These are phyloP conservation scores for Theristicus caerulescens DNA, from an alignment of 2,113 vertebrate species.

Conservation along the genomic window DNA sequence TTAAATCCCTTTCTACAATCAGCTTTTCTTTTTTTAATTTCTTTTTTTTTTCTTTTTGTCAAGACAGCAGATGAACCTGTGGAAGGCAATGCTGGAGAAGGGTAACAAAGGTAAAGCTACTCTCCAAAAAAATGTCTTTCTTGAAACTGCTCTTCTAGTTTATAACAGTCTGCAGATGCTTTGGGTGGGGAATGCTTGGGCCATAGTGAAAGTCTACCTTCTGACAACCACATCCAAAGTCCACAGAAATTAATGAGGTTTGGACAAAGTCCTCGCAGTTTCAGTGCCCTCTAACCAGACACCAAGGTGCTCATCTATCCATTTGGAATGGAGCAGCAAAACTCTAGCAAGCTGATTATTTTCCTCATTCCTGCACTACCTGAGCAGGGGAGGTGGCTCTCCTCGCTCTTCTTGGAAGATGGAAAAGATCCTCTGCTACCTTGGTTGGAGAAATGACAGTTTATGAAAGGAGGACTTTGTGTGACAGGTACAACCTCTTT, in stretches of 20 bases:
- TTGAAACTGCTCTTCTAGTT: not conserved
- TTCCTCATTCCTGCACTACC: not conserved
- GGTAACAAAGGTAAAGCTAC: not conserved
- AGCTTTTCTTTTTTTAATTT: not conserved
- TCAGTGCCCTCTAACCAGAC: not conserved
- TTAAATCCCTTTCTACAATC: not conserved
- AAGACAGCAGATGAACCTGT: not conserved
- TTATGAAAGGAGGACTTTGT: not conserved
- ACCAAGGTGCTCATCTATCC: not conserved
- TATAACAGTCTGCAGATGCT: not conserved
- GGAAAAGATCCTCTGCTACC: not conserved
- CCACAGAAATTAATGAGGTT: not conserved
- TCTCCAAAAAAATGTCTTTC: not conserved
- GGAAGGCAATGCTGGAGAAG: not conserved
- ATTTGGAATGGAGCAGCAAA: not conserved
- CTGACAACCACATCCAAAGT: not conserved
- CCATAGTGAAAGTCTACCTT: not conserved
- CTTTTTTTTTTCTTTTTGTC: not conserved
- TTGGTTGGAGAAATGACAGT: not conserved
- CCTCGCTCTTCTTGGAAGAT: not conserved
- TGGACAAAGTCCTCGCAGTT: rapidly evolving
- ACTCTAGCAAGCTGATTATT: not conserved
- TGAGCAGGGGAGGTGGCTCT: not conserved
- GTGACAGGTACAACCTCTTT: not conserved
- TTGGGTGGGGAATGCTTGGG: not conserved